Conservation (phyloP, 2,888 invertebrate species). For the Lingula anatina region DNA sequence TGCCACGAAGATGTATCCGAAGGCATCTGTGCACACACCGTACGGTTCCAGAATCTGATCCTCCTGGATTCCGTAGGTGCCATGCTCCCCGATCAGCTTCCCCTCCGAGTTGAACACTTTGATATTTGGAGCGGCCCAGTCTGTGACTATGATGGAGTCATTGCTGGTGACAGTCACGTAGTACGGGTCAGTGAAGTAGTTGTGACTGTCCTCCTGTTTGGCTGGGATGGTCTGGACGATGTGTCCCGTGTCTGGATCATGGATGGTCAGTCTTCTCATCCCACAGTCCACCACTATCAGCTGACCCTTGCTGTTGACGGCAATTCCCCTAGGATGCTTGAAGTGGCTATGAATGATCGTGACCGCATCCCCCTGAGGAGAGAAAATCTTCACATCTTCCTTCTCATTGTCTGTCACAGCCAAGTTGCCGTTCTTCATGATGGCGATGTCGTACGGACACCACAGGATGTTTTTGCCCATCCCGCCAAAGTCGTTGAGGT, state of each 20-base stretch:
- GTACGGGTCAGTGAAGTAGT: constrained; percentile 38
- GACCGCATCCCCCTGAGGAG: constrained; percentile 20
- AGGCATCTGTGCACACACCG: constrained; percentile 35
- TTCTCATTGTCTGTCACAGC: constrained; percentile 40
- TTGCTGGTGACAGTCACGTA: constrained; percentile 33
- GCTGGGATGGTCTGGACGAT: constrained; percentile 24
- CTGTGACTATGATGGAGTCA: constrained; percentile 38
- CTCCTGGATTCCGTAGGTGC: constrained; percentile 28
- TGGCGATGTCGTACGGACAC: constrained; percentile 39
- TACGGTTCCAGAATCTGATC: constrained; percentile 37
- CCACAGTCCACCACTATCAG: constrained; percentile 42
- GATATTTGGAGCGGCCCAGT: constrained; percentile 40
- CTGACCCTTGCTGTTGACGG: constrained; percentile 24
- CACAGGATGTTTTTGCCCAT: constrained; percentile 22
- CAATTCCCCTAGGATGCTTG: constrained; percentile 40
- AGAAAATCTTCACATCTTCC: constrained; percentile 36
- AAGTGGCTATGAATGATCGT: constrained; percentile 25
- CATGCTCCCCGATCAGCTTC: constrained; percentile 25
- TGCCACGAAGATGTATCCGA: constrained; percentile 38
- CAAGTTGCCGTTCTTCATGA: constrained; percentile 29
- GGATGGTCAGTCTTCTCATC: constrained; percentile 27
- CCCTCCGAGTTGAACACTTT: constrained; percentile 32
- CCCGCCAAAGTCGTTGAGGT: constrained; percentile 23
- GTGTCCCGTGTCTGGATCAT: constrained; percentile 24
- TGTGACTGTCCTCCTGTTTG: constrained; percentile 15